Percentiles rank a stretch among this genome's conserved stretches.
These are phyloP conservation scores for Gorsachius magnificus DNA, from an alignment of 2,797 vertebrate species.

Conservation along the genomic window DNA sequence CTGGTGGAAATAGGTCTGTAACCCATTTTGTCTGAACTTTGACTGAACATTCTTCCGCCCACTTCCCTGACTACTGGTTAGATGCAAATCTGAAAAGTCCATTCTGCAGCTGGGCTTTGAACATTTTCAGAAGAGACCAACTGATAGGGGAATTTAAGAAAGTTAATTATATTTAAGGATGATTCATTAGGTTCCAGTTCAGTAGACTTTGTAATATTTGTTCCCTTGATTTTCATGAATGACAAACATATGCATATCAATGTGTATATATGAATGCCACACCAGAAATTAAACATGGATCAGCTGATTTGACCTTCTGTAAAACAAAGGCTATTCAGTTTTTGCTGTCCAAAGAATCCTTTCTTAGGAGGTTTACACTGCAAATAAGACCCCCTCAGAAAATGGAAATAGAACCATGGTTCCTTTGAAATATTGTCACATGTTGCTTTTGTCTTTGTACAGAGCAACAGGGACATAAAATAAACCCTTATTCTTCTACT, in stretches of 20 bases:
- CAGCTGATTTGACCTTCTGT: neutral
- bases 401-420: neutral
- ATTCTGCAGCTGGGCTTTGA: neutral
- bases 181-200: neutral
- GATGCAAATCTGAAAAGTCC: neutral
- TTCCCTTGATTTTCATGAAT: neutral
- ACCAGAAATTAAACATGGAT: neutral
- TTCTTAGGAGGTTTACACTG: neutral
- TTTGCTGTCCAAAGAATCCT: neutral
- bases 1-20: neutral
- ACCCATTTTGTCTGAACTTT: neutral
- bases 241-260: neutral
- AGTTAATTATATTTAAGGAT: neutral
- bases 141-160: neutral
- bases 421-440: neutral
- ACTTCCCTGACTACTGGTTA: neutral
- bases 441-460: neutral
- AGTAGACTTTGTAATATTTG: neutral
- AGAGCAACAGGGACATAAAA: neutral
- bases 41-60: neutral
- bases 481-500: neutral
- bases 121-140: neutral
- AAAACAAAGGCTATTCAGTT: neutral
- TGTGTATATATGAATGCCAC: neutral
- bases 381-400: neutral